Base-by-base conservation (phyloP, 2,797 vertebrate genomes). In the Scomberomorus guttatus region DNA sequence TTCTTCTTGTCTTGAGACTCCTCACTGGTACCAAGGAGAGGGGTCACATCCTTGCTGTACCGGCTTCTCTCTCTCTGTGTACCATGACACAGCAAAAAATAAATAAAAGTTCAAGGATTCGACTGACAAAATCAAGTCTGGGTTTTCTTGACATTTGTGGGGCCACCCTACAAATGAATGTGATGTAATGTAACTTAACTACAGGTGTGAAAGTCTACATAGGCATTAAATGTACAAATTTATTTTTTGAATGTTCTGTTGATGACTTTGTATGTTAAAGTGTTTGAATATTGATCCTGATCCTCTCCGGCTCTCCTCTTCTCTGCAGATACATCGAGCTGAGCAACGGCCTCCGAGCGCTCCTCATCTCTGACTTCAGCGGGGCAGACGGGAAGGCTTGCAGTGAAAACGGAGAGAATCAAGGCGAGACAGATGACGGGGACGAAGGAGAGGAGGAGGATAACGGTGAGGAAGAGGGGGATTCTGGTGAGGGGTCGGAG, bases 291-390 rank as follows among this genome's bases (percentile, higher is more conserved):
- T 6, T 5, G 58, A 27, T 5, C 27, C 11, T 37, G 3, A 32
- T 32, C 6, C 27, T 58, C 59, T 70, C 15, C 24, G 3, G 1
- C 22, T 75, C 25, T 10, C 11, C 7, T n/a, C 17, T 9, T 61
- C 13, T 79, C 52, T 56, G 34, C 92, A 99, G 98, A 76, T 98
- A 95, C 91, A 96, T 99, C 65, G 95, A 95, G 84, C 94, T 99
- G 82, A 94, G 88, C 13, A 99, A 99, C 79, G 97, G 97, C 80
- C 95, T 99, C 69, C 90, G 95, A 91, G 97, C 92, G 34, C 96
- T 99, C 67, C 96, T 99, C 89, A 96, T 99, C 94, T 98, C 97
- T 12, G 98, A 99, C 93, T 91, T 97, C 84, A 96, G 95, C 84
- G 94, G 95, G 18, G 25, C 80, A 1, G 95, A 95, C 8, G 86